phyloP scores from a whole-genome alignment of 1,140 invertebrate genomes.

The Reticulitermes speratus region DNA sequence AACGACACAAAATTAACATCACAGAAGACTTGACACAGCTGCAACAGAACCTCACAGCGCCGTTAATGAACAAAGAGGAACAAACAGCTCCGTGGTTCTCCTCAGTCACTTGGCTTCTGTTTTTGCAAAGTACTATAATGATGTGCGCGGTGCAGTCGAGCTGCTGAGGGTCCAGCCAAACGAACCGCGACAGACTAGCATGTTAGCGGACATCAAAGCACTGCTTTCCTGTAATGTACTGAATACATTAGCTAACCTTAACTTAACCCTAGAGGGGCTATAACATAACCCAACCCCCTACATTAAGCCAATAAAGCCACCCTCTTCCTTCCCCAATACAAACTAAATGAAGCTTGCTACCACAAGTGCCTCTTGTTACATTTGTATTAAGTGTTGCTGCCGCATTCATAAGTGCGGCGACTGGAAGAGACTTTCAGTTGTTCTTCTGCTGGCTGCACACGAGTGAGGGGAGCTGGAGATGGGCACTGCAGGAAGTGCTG shows the following conservation, averaged over 20 bases:
- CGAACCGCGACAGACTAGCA: constrained; percentile 14
- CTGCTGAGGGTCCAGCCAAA: not conserved
- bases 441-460: not conserved
- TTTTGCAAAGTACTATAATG: not conserved
- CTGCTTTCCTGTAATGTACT: not conserved
- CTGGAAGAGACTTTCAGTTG: not conserved
- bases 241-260: constrained; percentile 19
- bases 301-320: constrained; percentile 18
- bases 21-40: too few species aligned
- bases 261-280: constrained; percentile 17
- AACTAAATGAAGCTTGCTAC: constrained; percentile 18
- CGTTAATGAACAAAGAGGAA: too few species aligned
- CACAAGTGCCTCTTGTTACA: constrained; percentile 8
- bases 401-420: not conserved
- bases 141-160: not conserved
- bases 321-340: constrained; percentile 17
- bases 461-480: too few species aligned
- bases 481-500: too few species aligned
- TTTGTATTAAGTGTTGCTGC: constrained; percentile 13
- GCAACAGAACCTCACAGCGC: too few species aligned
- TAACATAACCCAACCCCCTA: constrained; percentile 5
- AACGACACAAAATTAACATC: too few species aligned
- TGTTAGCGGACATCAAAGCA: constrained; percentile 25
- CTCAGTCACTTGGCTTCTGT: not conserved
- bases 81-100: too few species aligned